These are phyloP conservation scores for Lepus townsendii DNA, from an alignment of 2,797 vertebrate species.

Conservation along the genomic window DNA sequence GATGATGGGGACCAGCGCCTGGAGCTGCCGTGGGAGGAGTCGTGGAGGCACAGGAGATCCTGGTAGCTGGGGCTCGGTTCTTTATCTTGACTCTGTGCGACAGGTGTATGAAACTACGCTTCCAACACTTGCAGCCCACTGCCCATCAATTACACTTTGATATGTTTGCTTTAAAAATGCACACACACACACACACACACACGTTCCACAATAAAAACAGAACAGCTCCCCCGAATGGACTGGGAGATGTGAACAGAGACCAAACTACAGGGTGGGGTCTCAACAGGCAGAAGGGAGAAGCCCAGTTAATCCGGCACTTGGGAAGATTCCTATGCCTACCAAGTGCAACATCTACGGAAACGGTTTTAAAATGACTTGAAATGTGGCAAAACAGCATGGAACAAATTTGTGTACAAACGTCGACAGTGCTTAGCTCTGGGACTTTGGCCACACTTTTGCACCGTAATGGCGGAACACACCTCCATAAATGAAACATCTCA, in stretches of 20 bases:
- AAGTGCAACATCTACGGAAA: neutral
- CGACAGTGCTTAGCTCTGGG: neutral
- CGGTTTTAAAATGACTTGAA: slow-evolving; percentile 35
- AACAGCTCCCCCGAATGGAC: neutral
- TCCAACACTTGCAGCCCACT: neutral
- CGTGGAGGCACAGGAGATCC: neutral
- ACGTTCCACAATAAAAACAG: neutral
- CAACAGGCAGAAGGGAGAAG: neutral
- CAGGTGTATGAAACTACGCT: neutral
- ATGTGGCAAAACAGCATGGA: neutral
- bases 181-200: neutral
- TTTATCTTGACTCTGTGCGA: neutral
- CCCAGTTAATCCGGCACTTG: neutral
- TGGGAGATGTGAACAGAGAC: neutral
- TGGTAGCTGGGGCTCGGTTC: neutral
- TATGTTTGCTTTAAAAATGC: neutral
- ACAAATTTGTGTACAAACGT: neutral
- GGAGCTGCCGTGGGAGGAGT: neutral
- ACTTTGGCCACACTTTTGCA: neutral
- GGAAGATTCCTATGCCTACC: neutral
- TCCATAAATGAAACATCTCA: neutral
- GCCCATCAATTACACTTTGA: neutral
- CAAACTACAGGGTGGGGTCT: neutral
- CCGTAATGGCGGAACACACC: neutral
- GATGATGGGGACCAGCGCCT: neutral